Evolutionary conservation across 2,888 invertebrate species (phyloP), one percentile per base, ranked within the genome.

Genomic region (Sphaerophoria taeniata): DNA sequence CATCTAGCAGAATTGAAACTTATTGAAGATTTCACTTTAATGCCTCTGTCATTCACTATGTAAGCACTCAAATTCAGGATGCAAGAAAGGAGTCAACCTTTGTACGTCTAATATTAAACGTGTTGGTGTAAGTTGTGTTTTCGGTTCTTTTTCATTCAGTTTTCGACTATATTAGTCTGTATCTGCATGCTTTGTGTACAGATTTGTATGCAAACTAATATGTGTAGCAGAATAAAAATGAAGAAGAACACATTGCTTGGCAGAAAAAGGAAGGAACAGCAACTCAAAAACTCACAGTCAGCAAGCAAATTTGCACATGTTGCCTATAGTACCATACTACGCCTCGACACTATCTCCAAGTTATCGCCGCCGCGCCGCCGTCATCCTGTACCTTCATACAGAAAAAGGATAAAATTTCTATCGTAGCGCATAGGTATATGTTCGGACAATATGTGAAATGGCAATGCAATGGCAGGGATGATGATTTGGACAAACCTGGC

Each of bases 271-370:
- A 60, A 84, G 71, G 47, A 69, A 31, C 60, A 61, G 33, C 80
- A 80, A 58, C 75, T 60, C 67, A 31, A 84, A 84, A 80, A 75
- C 72, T 84, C 84, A 75, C 61, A 84, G 80, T 84, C 84, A 84
- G 84, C 85, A 85, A 85, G 81, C 85, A 85, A 81, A 85, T 85
- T 85, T 85, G 85, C 85, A 85, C 85, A 85, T 85, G 81, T 85
- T 77, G 39, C n/a, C 53, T 65, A 67, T 39, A 67, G 53, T 53
- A 67, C 85, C 76, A 85, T 53, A 67, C 85, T 73, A 85, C 85
- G 85, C 85, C 85, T 85, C 81, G 67, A 72, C 76, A 47, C 56
- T 56, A 74, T 69, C 67, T 47, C 51, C 58, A 43, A 58, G 72
- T 60, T 60, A 60, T 60, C 72, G 45, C 51, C 24, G 24, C 24